Evolutionary conservation across 2,113 vertebrate genomes (phyloP), one percentile per base, ranked within the genome.

Genomic region (Machaerirhynchus nigripectus): DNA sequence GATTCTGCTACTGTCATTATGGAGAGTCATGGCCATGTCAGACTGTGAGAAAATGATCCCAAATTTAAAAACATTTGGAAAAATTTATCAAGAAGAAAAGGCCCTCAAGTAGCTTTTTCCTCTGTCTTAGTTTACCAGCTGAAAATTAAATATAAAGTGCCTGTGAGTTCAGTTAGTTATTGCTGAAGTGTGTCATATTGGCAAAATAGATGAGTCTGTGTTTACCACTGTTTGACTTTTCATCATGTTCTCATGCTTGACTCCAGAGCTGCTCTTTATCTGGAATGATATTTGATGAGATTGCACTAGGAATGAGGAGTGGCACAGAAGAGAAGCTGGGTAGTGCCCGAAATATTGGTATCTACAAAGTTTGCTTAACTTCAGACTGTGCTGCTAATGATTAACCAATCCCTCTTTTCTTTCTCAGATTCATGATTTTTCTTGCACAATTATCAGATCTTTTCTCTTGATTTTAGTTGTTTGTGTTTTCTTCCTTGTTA

Each of bases 231-330:
- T n/a, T 69, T 87, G 60, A 87, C 9, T 91, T 91, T 87, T 89
- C 74, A 81, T 71, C 16, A 40, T 3, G 1, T 90, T 84, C 69
- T 73, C 92, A 87, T 76, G 47, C n/a, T 87, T 85, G 57, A 31
- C 44, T 96, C 35, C 37, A 39, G 73, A 83, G 19, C 27, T 82
- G 19, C 10, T 52, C 19, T 90, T 91, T 90, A 83, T 95, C 85
- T 90, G 49, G 27, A 77, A 50, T 50, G 46, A 64, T 83, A 73
- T 88, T 96, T 61, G 49, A 53, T 49, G 82, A 93, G 95, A 93
- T 83, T 85, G 57, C 31, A 28, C 5, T 26, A 76, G 46, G 90
- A 94, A 93, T 85, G 61, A 90, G 95, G 94, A 94, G 95, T 79
- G 95, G 84, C 85, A 39, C 33, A 44, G 18, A 56, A 26, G 35